Base-by-base conservation (phyloP, 1,140 invertebrate species). In the Lepidostoma basale region DNA sequence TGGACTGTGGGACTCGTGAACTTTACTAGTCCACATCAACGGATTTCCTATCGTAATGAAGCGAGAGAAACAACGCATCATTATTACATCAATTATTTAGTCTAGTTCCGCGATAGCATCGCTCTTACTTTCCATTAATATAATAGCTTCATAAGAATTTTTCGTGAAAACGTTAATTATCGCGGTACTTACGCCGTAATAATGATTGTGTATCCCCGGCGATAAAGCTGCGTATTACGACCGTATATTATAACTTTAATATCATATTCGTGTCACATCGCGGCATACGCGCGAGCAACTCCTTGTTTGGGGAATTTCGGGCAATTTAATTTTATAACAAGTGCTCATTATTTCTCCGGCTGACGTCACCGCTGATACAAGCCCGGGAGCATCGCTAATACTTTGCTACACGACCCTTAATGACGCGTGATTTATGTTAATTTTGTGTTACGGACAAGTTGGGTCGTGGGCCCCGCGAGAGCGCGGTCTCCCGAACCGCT, bases 261-360 rank as follows among this genome's bases (percentile, higher is more conserved):
- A 54, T 54, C n/a, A 54, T 54, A 54, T 54, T 54, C 49, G 49
- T 54, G 49, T 54, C 49, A 54, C 49, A 54, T 54, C 49, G 14
- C 25, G 14, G 25, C 25, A 12, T 54, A 54, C 49, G 49, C 49
- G 49, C 14, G 49, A 54, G 30, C 49, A 30, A 54, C 25, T 54
- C 49, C 49, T 54, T 30, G 49, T 54, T 54, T 30, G 49, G 49
- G 26, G 14, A 54, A 54, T 16, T 54, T 54, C 25, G 14, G 49
- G 2, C 49, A 54, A 54, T 54, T 54, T 30, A 54, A 54, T 54
- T 54, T 54, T 54, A 16, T 54, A 33, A 54, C 47, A 33, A 28
- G 44, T 20, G 12, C 44, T 30, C 49, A 10, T 49, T 49, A 12
- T n/a, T 49, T 49, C 45, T 5, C 49, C 14, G 25, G n/a, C 5